These are phyloP conservation scores for Holotrichia oblita DNA, from an alignment of 1,140 invertebrate genomes.

Conservation along the genomic window DNA sequence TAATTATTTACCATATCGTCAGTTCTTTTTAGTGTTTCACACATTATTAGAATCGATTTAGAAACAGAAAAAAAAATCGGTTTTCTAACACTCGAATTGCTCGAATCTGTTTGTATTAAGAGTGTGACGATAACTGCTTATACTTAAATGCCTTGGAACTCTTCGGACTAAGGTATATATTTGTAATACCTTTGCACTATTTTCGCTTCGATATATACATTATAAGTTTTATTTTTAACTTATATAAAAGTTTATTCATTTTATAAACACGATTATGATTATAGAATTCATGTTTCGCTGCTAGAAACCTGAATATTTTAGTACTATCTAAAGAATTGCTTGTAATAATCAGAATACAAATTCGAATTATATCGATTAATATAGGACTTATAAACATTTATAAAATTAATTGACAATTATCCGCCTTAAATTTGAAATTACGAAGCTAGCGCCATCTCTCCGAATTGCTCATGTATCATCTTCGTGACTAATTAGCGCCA, in stretches of 20 bases:
- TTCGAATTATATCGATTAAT: too few species aligned
- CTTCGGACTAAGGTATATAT: constrained; percentile 24
- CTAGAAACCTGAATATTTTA: too few species aligned
- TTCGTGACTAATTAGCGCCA: too few species aligned
- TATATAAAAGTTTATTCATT: constrained; percentile 6
- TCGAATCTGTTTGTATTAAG: background rate
- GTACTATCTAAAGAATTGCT: too few species aligned
- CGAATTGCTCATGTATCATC: too few species aligned
- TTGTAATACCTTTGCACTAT: constrained; percentile 22
- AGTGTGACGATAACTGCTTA: background rate
- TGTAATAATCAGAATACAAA: too few species aligned
- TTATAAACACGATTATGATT: constrained; percentile 17
- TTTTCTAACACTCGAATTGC: background rate
- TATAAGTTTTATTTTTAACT: constrained; percentile 29
- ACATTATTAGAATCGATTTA: constrained; percentile 7
- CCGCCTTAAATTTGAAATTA: too few species aligned
- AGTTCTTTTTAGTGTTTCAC: constrained; percentile 9
- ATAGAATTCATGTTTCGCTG: background rate
- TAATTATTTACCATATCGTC: constrained; percentile 44
- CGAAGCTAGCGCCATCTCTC: too few species aligned
- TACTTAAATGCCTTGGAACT: background rate
- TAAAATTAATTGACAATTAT: too few species aligned
- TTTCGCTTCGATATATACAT: constrained; percentile 6
- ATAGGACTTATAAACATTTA: too few species aligned
- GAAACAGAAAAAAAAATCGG: background rate